Evolutionary conservation across 2,797 vertebrate species (phyloP), one percentile per base, ranked within the genome.

Genomic region (Pseudochirops corinnae): DNA sequence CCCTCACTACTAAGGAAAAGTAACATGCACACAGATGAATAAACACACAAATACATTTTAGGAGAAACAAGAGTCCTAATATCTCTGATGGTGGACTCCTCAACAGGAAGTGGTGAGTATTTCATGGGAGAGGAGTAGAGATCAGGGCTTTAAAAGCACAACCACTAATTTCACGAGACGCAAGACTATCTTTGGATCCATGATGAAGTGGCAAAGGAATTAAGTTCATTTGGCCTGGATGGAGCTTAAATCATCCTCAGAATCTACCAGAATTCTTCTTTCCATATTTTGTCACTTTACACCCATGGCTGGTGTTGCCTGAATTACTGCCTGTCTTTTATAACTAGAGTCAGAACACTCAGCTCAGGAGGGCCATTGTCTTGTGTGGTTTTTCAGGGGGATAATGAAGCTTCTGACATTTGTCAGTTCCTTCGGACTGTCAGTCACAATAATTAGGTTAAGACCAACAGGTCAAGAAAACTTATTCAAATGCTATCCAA

Each of bases 381-480:
- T 91, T 91, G 16, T 33, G 13, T 3, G 60, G 91, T 50, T 50
- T 50, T 87, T 50, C 24, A 50, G 39, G 31, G 92, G 46, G 26
- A 12, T 95, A 50, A 91, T 96, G 74, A 95, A 92, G 91, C 60
- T 97, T 97, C 91, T 97, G 94, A 94, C 96, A 97, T 97, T 97
- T 97, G 96, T 94, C 67, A 53, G 98, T 97, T 96, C 28, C 58
- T 97, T 96, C 90, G 96, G 96, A 97, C 94, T 96, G 93, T 60
- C 92, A 97, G n/a, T 87, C 96, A 50, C 93, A 96, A 97, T 96
- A 97, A 97, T 62, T 97, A 96, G 96, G 96, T 87, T n/a, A 94
- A 97, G 96, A 94, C 93, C 94, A 90, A 96, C 96, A 96, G 94
- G 93, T 58, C 95, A 92, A 93, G 93, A 93, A 96, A 91, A 97